These are phyloP conservation scores for Pogonus chalceus DNA, from an alignment of 1,140 invertebrate genomes.

Conservation along the genomic window DNA sequence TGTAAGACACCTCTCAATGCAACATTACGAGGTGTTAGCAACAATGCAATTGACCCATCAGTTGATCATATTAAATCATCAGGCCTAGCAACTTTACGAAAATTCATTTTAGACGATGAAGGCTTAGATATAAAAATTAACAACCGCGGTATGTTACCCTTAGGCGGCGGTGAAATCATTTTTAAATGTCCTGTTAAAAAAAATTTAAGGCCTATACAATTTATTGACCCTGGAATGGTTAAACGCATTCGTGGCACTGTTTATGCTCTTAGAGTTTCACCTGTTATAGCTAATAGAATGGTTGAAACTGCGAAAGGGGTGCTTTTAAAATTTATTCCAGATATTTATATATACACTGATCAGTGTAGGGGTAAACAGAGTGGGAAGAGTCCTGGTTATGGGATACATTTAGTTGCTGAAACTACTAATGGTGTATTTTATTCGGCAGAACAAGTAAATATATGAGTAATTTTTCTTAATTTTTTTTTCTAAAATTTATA, in stretches of 20 bases:
- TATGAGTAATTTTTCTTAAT: too few species aligned
- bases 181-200: conserved; percentile 76
- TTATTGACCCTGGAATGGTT: conserved; percentile 77
- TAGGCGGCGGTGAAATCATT: conserved; percentile 82
- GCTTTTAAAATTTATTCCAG: conserved; percentile 84
- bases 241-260: conserved; percentile 86
- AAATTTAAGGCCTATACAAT: conserved; percentile 46
- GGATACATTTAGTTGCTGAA: conserved; percentile 84
- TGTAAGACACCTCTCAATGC: conserved; percentile 81
- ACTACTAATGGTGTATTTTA: conserved; percentile 80
- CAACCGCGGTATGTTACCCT: conserved; percentile 71
- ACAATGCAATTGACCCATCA: conserved; percentile 69
- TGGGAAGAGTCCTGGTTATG: conserved; percentile 85
- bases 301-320: conserved; percentile 87
- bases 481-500: conserved; percentile 13
- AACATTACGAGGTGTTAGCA: conserved; percentile 81
- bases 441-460: conserved; percentile 50
- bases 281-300: conserved; percentile 81
- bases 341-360: conserved; percentile 93
- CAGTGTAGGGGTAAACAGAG: conserved; percentile 73
- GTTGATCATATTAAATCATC: conserved; percentile 78
- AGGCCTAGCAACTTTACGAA: conserved; percentile 69
- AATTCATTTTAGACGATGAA: conserved; percentile 80
- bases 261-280: conserved; percentile 82
- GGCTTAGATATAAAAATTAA: conserved; percentile 77